These are phyloP conservation scores for Polymixis lichenea DNA, from an alignment of 2,888 invertebrate genomes.

Conservation along the genomic window DNA sequence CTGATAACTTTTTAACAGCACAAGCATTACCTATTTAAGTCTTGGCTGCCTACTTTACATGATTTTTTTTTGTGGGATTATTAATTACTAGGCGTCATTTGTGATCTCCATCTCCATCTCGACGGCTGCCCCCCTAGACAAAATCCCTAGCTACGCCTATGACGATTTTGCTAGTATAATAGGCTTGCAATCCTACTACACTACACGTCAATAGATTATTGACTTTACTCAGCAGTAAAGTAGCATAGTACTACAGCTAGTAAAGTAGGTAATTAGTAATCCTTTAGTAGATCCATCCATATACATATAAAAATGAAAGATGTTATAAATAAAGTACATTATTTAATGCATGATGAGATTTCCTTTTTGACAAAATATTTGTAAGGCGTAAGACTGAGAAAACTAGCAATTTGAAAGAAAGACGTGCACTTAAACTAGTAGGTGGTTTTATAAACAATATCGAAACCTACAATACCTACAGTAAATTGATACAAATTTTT, in stretches of 20 bases:
- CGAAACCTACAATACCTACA: constrained; percentile 16
- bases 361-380: constrained; percentile 24
- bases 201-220: not conserved
- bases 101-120: too few relatives aligned
- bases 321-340: constrained; percentile 23
- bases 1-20: too few relatives aligned
- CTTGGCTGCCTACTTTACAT: too few relatives aligned
- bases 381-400: constrained; percentile 4
- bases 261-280: not conserved
- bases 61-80: too few relatives aligned
- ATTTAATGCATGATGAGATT: constrained; percentile 47
- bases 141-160: too few relatives aligned
- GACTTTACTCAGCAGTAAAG: too few relatives aligned
- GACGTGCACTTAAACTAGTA: constrained; percentile 9
- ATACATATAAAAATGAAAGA: constrained; percentile 39
- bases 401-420: constrained; percentile 19
- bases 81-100: too few relatives aligned
- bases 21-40: too few relatives aligned
- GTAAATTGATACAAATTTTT: constrained; percentile 5
- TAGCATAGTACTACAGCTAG: too few relatives aligned
- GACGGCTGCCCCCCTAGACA: too few relatives aligned
- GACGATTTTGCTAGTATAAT: too few relatives aligned
- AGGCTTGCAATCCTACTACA: too few relatives aligned
- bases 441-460: constrained; percentile 15
- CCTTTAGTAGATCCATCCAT: not conserved